Evolutionary conservation across 2,888 invertebrate genomes (phyloP).

Genomic region (Chrysopilus asiliformis): DNA sequence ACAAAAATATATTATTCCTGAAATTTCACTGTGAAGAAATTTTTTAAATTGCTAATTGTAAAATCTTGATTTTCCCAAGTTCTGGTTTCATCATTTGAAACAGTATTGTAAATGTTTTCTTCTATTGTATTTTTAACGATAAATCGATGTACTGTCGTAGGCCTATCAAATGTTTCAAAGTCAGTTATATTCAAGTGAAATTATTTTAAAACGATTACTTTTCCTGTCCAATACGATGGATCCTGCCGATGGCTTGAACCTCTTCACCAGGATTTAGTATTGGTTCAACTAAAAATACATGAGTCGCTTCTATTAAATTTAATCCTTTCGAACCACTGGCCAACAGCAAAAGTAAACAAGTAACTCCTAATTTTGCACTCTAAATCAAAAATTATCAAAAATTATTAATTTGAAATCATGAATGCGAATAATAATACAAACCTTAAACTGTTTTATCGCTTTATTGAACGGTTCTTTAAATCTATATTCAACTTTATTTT

Average conservation of each 20-base stretch:
- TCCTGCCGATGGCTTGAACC: slow-evolving; percentile 61
- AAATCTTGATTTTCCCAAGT: slow-evolving; percentile 36
- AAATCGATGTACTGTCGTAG: slow-evolving; percentile 58
- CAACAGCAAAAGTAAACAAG: slow-evolving; percentile 52
- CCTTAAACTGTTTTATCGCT: slow-evolving; percentile 40
- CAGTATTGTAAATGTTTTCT: slow-evolving; percentile 46
- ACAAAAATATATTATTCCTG: too few species aligned
- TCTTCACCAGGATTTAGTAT: slow-evolving; percentile 59
- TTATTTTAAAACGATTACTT: slow-evolving; percentile 34
- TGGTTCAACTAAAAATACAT: slow-evolving; percentile 62
- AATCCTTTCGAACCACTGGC: slow-evolving; percentile 60
- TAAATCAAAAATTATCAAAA: slow-evolving; percentile 16
- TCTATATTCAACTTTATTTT: slow-evolving; percentile 23
- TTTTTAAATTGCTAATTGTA: slow-evolving; percentile 33
- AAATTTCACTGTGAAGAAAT: too few species aligned
- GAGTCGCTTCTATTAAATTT: slow-evolving; percentile 65
- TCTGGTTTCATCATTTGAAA: slow-evolving; percentile 32
- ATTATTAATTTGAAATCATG: slow-evolving; percentile 1
- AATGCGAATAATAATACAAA: too few species aligned
- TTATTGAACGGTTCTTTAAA: slow-evolving; percentile 25
- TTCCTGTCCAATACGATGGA: slow-evolving; percentile 68
- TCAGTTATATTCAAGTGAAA: slow-evolving; percentile 23
- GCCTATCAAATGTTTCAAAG: slow-evolving; percentile 19
- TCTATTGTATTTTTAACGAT: slow-evolving; percentile 55
- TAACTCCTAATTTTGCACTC: slow-evolving; percentile 35